Base-by-base conservation (phyloP, 2,888 invertebrate genomes). In the Thyatira batis region DNA sequence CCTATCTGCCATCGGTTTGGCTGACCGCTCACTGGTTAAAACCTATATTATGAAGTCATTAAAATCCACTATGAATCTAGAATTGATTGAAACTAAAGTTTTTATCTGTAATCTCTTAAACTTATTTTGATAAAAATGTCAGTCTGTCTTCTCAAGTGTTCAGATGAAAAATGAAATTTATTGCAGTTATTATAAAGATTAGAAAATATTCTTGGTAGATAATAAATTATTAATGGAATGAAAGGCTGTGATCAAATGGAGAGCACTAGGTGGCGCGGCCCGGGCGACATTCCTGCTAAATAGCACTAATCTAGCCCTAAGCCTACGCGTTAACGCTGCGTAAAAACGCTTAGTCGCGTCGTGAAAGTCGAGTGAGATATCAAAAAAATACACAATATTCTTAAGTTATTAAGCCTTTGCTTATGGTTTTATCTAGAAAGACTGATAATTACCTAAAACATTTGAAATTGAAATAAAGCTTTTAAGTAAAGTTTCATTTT, bases 191-290 rank as follows among this genome's bases (percentile, higher is more conserved):
- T n/a, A 33, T 13, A 39, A 39, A 17, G 39, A 39, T 53, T 59
- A 51, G 58, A 43, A 46, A 54, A 62, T 60, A 65, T 72, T 71
- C 70, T 60, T 27, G 52, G 50, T 64, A 68, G 53, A 57, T 65
- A 67, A 80, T 78, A 76, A 65, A 75, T 77, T 76, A 78, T 78
- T 76, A 71, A 79, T 77, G 61, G 62, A 57, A 73, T 63, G 71
- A 73, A 75, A 72, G 67, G 65, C 62, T 52, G 57, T 54, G 56
- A 56, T 66, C 60, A 52, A 58, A 58, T 61, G 45, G 61, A 69
- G 67, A 57, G 50, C 48, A 50, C 55, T 66, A 54, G 50, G 56
- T 17, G 39, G 39, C 39, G 39, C 17, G 50, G 60, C 50, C 51
- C 23, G 51, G 59, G 51, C 62, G 23, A 52, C 70, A 74, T 73